Percentiles rank a stretch among this genome's conserved stretches.
phyloP scores from a whole-genome alignment of 2,113 vertebrate genomes.

The Lonchura striata region DNA sequence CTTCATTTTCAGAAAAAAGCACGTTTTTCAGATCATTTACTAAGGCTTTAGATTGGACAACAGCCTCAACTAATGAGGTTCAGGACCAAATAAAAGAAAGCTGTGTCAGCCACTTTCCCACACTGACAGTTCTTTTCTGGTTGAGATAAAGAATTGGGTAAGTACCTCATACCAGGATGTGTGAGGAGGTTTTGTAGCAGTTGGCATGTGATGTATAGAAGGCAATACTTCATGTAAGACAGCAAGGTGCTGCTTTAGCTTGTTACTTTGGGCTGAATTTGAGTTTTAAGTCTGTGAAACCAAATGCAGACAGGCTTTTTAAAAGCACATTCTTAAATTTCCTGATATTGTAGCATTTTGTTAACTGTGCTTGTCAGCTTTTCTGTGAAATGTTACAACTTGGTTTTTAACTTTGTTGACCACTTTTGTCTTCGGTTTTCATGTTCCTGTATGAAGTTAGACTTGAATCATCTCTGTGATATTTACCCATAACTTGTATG shows the following conservation, averaged over 20 bases:
- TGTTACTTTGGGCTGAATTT: neutral
- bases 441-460: neutral
- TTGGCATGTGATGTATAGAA: neutral
- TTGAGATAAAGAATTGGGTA: neutral
- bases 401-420: neutral
- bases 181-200: constrained; percentile 4
- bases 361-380: neutral
- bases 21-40: neutral
- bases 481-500: neutral
- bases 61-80: neutral
- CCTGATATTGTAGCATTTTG: constrained; percentile 34
- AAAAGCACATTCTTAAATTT: constrained; percentile 53
- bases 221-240: neutral
- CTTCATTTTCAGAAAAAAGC: constrained; percentile 8
- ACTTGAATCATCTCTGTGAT: neutral
- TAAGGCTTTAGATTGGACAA: neutral
- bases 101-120: neutral
- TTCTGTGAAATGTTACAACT: neutral
- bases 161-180: neutral
- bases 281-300: neutral
- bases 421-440: constrained; percentile 12
- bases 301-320: constrained; percentile 27
- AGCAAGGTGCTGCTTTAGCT: constrained; percentile 38
- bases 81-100: neutral
- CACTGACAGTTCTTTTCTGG: neutral